These are phyloP conservation scores for Novumbra hubbsi DNA, from an alignment of 2,797 vertebrate genomes.

Conservation along the genomic window DNA sequence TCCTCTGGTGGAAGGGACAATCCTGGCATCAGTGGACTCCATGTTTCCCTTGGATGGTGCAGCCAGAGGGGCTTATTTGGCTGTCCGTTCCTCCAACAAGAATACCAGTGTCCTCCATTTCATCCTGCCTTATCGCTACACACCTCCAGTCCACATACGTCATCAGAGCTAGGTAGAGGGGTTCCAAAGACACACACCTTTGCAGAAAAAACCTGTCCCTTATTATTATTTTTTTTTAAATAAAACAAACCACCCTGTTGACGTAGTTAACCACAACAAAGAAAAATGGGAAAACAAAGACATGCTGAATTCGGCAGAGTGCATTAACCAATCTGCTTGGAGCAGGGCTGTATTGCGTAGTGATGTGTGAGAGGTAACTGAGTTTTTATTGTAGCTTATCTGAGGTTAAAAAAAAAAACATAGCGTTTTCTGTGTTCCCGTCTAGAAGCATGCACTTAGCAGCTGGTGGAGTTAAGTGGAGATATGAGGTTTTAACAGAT, in stretches of 20 bases:
- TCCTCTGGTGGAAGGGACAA: constrained; percentile 40
- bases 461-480: constrained; percentile 47
- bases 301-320: constrained; percentile 43
- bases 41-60: constrained; percentile 30
- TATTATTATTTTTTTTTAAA: background rate
- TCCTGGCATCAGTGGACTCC: constrained; percentile 21
- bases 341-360: constrained; percentile 76
- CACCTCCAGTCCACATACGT: constrained; percentile 23
- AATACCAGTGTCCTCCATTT: constrained; percentile 25
- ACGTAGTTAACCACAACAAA: constrained; percentile 11
- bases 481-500: constrained; percentile 28
- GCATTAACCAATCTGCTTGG: constrained; percentile 46
- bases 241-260: constrained; percentile 7
- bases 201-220: constrained; percentile 7
- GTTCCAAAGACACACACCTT: constrained; percentile 21
- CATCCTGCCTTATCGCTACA: background rate
- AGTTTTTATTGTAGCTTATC: constrained; percentile 79
- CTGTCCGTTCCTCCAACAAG: constrained; percentile 9
- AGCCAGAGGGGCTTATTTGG: constrained; percentile 60
- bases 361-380: constrained; percentile 77
- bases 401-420: constrained; percentile 59
- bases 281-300: constrained; percentile 25
- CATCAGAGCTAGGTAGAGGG: constrained; percentile 53
- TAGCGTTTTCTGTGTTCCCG: constrained; percentile 50
- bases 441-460: constrained; percentile 49